These are phyloP conservation scores for Dexiosoma caninum DNA, from an alignment of 2,888 invertebrate genomes.

Conservation along the genomic window DNA sequence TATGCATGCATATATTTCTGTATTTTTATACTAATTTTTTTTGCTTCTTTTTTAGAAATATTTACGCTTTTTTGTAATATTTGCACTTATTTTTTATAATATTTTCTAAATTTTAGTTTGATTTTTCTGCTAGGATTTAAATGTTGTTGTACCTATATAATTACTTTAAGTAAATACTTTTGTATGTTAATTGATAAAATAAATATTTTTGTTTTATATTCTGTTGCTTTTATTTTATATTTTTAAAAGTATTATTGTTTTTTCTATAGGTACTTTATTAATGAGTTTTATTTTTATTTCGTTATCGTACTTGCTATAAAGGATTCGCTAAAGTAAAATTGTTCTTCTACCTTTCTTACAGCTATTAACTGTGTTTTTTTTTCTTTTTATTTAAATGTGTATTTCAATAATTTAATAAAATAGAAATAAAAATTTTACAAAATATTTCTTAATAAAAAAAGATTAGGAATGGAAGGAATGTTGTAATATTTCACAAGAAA, in stretches of 20 bases:
- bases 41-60: slow-evolving; percentile 56
- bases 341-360: background rate
- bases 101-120: slow-evolving; percentile 23
- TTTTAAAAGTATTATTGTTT: slow-evolving; percentile 63
- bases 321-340: slow-evolving; percentile 40
- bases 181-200: slow-evolving; percentile 25
- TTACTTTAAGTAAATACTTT: slow-evolving; percentile 2
- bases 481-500: too few species aligned
- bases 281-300: slow-evolving; percentile 48
- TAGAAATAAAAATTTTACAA: too few species aligned
- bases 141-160: slow-evolving; percentile 2
- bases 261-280: slow-evolving; percentile 60
- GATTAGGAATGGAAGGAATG: too few species aligned
- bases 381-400: too few species aligned
- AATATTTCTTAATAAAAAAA: too few species aligned
- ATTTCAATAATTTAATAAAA: too few species aligned
- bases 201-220: slow-evolving; percentile 12
- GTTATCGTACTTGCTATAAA: background rate
- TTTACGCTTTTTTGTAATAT: slow-evolving; percentile 58
- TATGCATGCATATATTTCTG: background rate
- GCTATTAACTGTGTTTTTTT: background rate
- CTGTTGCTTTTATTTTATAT: slow-evolving; percentile 28
- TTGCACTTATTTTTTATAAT: slow-evolving; percentile 48
- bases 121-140: slow-evolving; percentile 37
- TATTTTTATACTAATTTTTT: background rate